Base-by-base conservation (phyloP, 2,113 vertebrate genomes). In the Gambusia holbrooki region DNA sequence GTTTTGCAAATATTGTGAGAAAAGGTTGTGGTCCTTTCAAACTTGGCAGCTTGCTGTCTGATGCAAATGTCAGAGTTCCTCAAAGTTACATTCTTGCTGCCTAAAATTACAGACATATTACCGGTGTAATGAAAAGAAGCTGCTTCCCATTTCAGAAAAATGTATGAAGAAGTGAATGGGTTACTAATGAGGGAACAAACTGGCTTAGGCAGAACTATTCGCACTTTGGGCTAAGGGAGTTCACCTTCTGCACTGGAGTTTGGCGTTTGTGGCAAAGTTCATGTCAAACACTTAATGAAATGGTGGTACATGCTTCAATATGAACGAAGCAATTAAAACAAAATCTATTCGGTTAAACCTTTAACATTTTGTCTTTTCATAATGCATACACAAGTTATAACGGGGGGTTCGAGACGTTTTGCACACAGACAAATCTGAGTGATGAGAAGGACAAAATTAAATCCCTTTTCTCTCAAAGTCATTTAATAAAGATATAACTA, bases 181-280 rank as follows among this genome's bases (percentile, higher is more conserved):
- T 83, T 88, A 71, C 71, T 87, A 87, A 92, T 88, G 86, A 88
- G 78, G 67, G 67, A 68, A 76, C 28, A 0, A 63, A 25, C 64
- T 58, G 70, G 74, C 74, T 82, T 58, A 58, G 48, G 74, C 63
- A 84, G 22, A 66, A 67, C 69, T 80, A 71, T 22, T 76, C 74
- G 70, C 58, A 75, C 5, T 17, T 14, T 64, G 2, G 33, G 71
- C 51, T 0, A 60, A 48, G 40, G 84, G 76, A 62, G 64, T 27
- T 17, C n/a, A 63, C 73, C 67, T 75, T 64, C 17, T 54, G 54
- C 33, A 28, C 60, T 19, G 12, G 51, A 78, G 74, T 80, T 74
- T 62, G 62, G 15, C 70, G 32, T 66, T 11, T 51, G 33, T 62
- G 28, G n/a, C 0, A 27, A 76, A 68, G 68, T 79, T 83, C 67